Evolutionary conservation across 2,797 vertebrate genomes (phyloP).

Genomic region (Sebastes itinus): DNA sequence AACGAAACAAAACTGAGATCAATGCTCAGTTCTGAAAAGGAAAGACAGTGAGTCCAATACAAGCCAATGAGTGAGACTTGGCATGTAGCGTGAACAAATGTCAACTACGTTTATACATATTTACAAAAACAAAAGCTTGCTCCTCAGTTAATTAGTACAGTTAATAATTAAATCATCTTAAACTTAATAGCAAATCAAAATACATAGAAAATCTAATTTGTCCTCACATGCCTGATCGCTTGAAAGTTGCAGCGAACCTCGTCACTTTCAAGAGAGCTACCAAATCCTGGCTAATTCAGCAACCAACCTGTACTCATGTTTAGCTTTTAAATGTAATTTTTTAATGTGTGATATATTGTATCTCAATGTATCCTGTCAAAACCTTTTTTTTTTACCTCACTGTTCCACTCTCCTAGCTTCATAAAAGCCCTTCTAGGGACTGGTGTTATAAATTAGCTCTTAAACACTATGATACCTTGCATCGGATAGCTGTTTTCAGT

Average conservation of each 20-base stretch:
- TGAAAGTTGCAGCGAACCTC: too few species aligned
- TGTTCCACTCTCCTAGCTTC: too few species aligned
- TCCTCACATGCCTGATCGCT: not conserved
- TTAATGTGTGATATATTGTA: too few species aligned
- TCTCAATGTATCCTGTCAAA: too few species aligned
- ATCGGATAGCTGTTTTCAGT: too few species aligned
- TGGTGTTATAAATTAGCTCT: fast-evolving
- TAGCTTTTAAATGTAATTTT: too few species aligned
- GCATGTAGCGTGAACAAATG: not conserved
- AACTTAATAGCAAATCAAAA: not conserved
- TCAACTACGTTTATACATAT: not conserved
- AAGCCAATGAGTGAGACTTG: not conserved
- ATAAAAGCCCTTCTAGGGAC: too few species aligned
- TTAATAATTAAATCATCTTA: not conserved
- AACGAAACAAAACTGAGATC: not conserved
- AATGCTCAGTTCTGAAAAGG: not conserved
- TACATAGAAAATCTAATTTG: not conserved
- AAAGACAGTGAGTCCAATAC: not conserved
- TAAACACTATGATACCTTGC: too few species aligned
- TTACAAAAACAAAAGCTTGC: not conserved
- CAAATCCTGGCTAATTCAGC: too few species aligned
- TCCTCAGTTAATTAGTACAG: not conserved
- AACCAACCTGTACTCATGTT: too few species aligned
- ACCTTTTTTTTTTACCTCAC: too few species aligned
- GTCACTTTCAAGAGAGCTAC: too few species aligned